Evolutionary conservation across 2,888 invertebrate genomes (phyloP).

Genomic region (Leucophenga montana): DNA sequence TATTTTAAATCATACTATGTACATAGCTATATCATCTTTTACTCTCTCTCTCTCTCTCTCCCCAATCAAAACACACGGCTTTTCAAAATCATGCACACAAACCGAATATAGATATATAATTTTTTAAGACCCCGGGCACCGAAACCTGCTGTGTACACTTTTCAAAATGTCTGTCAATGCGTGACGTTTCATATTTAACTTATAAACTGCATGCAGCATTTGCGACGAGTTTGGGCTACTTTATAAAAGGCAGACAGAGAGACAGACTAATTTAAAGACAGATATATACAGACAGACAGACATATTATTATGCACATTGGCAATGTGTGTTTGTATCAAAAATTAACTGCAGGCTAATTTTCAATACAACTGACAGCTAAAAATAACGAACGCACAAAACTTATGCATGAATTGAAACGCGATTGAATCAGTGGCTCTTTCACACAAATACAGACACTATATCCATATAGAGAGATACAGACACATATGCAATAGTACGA

Average conservation of each 20-base stretch:
- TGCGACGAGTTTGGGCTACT: slow-evolving; percentile 5
- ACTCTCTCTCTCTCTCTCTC: too few relatives aligned
- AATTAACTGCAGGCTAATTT: slow-evolving; percentile 65
- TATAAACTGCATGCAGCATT: slow-evolving; percentile 66
- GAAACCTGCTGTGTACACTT: slow-evolving; percentile 51
- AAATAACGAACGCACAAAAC: slow-evolving; percentile 45
- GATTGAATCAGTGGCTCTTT: slow-evolving; percentile 18
- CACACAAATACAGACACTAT: slow-evolving; percentile 42
- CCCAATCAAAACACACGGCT: too few relatives aligned
- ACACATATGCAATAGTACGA: too few relatives aligned
- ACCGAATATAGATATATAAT: too few relatives aligned
- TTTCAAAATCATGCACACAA: too few relatives aligned
- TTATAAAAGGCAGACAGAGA: neutral
- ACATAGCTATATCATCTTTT: too few relatives aligned
- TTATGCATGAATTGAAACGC: slow-evolving; percentile 15
- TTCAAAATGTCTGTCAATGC: slow-evolving; percentile 67
- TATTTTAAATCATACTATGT: too few relatives aligned
- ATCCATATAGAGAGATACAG: neutral
- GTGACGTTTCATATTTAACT: slow-evolving; percentile 68
- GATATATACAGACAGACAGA: slow-evolving; percentile 30
- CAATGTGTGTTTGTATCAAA: slow-evolving; percentile 40
- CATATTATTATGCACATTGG: slow-evolving; percentile 59
- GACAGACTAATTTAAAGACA: slow-evolving; percentile 20
- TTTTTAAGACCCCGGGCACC: too few relatives aligned
- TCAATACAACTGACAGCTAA: slow-evolving; percentile 64